These are phyloP conservation scores for Torymus texanus DNA, from an alignment of 2,888 invertebrate genomes.

Conservation along the genomic window DNA sequence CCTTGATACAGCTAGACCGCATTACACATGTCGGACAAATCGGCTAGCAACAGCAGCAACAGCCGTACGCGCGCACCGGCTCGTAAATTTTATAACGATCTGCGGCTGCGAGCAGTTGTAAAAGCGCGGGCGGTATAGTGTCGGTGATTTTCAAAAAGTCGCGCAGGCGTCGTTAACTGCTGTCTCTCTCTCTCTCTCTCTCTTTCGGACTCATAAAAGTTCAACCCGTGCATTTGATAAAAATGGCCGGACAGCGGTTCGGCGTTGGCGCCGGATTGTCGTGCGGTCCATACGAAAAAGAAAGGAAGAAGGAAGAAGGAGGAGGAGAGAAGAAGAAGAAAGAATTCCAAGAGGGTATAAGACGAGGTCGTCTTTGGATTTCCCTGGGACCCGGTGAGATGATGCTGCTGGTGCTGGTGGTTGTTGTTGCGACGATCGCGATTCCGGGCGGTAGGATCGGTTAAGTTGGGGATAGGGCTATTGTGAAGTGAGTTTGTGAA, in stretches of 20 bases:
- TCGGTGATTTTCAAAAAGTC: constrained; percentile 48
- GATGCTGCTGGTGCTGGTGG: background rate
- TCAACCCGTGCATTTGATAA: constrained; percentile 44
- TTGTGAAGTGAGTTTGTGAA: background rate
- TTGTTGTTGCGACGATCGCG: background rate
- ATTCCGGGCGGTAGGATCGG: background rate
- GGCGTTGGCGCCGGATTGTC: constrained; percentile 71
- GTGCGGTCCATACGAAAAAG: constrained; percentile 54
- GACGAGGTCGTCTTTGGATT: constrained; percentile 54
- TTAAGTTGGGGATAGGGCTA: background rate
- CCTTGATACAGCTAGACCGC: constrained; percentile 18
- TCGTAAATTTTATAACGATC: constrained; percentile 54
- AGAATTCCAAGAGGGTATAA: constrained; percentile 35
- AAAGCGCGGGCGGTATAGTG: background rate
- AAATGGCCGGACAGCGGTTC: constrained; percentile 13
- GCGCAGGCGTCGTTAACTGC: constrained; percentile 40
- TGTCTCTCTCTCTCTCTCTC: background rate
- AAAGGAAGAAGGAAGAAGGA: constrained; percentile 1
- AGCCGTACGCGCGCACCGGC: constrained; percentile 7
- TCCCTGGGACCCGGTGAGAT: constrained; percentile 27
- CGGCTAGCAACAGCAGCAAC: background rate
- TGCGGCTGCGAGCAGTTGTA: too few species aligned
- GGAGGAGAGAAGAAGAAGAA: constrained; percentile 4
- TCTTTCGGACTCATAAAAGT: constrained; percentile 40
- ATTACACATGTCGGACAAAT: constrained; percentile 50